phyloP scores from a whole-genome alignment of 2,797 vertebrate species.

The Spheniscus humboldti region DNA sequence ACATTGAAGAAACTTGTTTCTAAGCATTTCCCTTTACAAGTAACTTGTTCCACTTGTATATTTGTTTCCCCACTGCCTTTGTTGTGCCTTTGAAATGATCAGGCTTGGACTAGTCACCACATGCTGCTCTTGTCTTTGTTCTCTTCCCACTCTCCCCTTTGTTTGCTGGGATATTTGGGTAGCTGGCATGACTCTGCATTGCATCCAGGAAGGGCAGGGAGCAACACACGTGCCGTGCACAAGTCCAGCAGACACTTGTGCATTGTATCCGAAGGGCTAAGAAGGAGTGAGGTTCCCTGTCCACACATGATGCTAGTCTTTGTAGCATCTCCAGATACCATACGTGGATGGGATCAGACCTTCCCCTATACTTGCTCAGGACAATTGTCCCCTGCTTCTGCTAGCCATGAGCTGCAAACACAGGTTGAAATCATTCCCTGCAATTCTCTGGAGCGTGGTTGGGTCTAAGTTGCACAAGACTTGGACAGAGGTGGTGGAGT shows the following conservation, averaged over 20 bases:
- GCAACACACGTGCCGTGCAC: neutral
- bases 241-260: fast-evolving
- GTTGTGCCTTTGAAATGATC: neutral
- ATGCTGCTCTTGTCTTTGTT: neutral
- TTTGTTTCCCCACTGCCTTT: neutral
- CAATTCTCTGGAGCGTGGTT: neutral
- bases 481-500: neutral
- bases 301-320: neutral
- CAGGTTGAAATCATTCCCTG: neutral
- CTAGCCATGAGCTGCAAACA: neutral
- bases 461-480: neutral
- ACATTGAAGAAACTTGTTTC: neutral
- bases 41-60: neutral
- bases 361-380: neutral
- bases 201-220: neutral
- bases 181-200: neutral
- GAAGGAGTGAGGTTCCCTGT: neutral
- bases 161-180: neutral
- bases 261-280: neutral
- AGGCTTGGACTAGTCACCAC: neutral
- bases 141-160: neutral
- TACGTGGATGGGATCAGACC: neutral
- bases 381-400: neutral
- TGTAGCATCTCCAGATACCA: neutral
- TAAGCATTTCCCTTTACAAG: neutral